phyloP scores from a whole-genome alignment of 2,113 vertebrate species.

The Tetraodon nigroviridis region DNA sequence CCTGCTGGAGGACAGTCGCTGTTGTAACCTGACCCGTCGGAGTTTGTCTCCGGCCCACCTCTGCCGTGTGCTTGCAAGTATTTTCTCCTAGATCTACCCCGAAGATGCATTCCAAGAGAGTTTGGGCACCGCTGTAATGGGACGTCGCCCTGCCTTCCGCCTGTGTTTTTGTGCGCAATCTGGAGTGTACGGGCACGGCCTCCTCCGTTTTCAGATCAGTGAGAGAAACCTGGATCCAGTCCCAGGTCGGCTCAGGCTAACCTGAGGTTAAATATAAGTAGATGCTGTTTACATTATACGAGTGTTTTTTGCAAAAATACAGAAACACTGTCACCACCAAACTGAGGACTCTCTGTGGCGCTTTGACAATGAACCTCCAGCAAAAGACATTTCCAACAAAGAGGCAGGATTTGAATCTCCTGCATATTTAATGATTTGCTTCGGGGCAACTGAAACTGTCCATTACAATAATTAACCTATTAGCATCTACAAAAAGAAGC shows the following conservation, averaged over 20 bases:
- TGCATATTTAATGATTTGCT: slow-evolving; percentile 46
- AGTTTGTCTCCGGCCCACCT: slow-evolving; percentile 46
- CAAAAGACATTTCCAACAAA: slow-evolving; percentile 9
- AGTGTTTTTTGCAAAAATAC: too few species aligned
- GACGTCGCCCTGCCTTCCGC: slow-evolving; percentile 37
- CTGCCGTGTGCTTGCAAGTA: slow-evolving; percentile 58
- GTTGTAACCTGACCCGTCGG: slow-evolving; percentile 41
- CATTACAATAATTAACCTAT: slow-evolving; percentile 34
- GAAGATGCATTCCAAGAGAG: slow-evolving; percentile 66
- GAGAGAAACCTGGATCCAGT: slow-evolving; percentile 21
- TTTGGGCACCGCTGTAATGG: slow-evolving; percentile 48
- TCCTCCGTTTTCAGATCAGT: slow-evolving; percentile 1
- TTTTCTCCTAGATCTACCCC: slow-evolving; percentile 36
- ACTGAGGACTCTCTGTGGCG: too few species aligned
- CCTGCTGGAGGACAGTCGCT: slow-evolving; percentile 20
- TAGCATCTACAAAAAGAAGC: slow-evolving; percentile 7
- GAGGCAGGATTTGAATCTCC: slow-evolving; percentile 21
- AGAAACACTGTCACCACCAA: too few species aligned
- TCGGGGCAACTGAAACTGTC: slow-evolving; percentile 20
- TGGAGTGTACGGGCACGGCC: slow-evolving; percentile 11
- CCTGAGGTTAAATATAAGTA: not conserved
- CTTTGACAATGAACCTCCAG: too few species aligned
- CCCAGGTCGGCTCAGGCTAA: not conserved
- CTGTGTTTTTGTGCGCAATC: slow-evolving; percentile 24
- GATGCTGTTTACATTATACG: too few species aligned